Base-by-base conservation (phyloP, 1,140 invertebrate species). In the Cardiocondyla obscurior region DNA sequence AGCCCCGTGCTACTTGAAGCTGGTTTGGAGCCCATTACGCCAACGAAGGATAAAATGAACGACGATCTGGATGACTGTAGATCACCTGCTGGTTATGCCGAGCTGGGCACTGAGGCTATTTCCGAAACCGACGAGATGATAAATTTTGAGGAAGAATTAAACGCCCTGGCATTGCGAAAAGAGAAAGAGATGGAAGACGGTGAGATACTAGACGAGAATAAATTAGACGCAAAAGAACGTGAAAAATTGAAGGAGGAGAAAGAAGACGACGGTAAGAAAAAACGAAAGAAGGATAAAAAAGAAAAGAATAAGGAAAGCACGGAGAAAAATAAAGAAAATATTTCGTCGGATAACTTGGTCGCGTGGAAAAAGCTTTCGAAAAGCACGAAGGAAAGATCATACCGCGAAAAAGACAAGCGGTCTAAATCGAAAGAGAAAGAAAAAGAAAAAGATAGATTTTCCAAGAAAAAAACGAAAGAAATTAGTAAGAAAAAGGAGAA, bases 301-400 rank as follows among this genome's bases (percentile, higher is more conserved):
- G 92, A 94, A 16, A 94, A 94, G 22, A 91, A 87, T 6, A 90
- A 90, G 4, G 96, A 94, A 92, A 96, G 93, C 88, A 93, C 65
- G 85, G 96, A 94, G 92, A 96, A 89, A 88, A 95, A 89, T 93
- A 96, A 93, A 94, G 96, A 94, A 93, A 94, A 93, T 94, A 95
- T 92, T 85, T 91, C 92, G 0, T 91, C 93, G 0, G 92, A 94
- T 16, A 93, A 93, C 60, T 83, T 93, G 5, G 91, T 92, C 0
- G 93, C 95, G 0, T 98, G 98, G 94, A 98, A 98, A 87, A 97
- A 98, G 91, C 93, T 97, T 1, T 97, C 96, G 10, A 97, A 97
- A 89, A 96, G 94, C 85, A 96, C 96, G 6, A 97, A 97, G 90
- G 97, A 97, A 83, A 94, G 97, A 69, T 97, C 97, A 88, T 98